Base-by-base conservation (phyloP, 2,113 vertebrate genomes). In the Casuarius casuarius region DNA sequence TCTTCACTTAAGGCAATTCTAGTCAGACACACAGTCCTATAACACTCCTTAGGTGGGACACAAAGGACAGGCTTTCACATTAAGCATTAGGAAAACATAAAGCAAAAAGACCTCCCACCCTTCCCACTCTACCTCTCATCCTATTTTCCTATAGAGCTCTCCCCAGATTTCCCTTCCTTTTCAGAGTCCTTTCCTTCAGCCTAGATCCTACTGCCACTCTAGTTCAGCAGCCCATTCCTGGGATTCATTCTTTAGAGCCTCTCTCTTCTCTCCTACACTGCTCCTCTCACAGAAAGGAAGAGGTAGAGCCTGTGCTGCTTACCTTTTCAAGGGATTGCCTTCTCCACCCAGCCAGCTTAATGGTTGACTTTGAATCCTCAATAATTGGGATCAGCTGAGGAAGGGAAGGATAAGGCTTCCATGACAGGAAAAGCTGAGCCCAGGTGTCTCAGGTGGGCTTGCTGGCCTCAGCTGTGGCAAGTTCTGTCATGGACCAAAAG, bases 251-350 rank as follows among this genome's bases (percentile, higher is more conserved):
- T 44, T 33, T 9, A 4, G 1, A 86, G 2, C 8, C 5, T 25
- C 7, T 9, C 31, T 17, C 5, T 49, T 19, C 14, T 17, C 12
- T 12, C 5, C 12, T 28, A 0, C 3, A 3, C 8, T 5, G 0
- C 1, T 3, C 3, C 10, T 14, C 31, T 8, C 5, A 3, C 7
- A 78, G 4, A 42, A 42, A n/a, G 0, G 0, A 1, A 3, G 14
- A 28, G 0, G 0, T 3, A 15, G 4, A 59, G 0, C 4, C 3
- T 4, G 10, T 35, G 8, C 38, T 12, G 19, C 21, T 38, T 59
- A 13, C 68, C 49, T 77, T 87, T 92, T 58, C 16, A 81, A 58
- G 26, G 65, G 46, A 63, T 40, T 87, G 29, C 4, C 12, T 40
- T 87, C 4, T 9, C 1, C 29, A 35, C 44, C 52, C 46, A 77